These are phyloP conservation scores for Drosophila mulleri DNA, from an alignment of 2,888 invertebrate species.

Conservation along the genomic window DNA sequence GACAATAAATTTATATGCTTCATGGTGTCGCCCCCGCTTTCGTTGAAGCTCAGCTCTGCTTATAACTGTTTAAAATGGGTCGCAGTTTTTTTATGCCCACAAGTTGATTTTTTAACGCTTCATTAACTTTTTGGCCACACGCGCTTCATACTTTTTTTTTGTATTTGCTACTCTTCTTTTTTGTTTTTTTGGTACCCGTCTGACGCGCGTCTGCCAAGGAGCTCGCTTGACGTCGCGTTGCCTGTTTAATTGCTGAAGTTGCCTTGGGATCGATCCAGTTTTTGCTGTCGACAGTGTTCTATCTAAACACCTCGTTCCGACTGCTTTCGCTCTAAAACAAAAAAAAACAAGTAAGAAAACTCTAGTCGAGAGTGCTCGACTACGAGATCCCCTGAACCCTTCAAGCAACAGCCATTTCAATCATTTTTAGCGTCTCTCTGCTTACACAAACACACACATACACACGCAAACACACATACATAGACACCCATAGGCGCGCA, in stretches of 20 bases:
- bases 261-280: slow-evolving; percentile 13
- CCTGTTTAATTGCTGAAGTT: slow-evolving; percentile 63
- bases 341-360: slow-evolving; percentile 11
- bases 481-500: too few species aligned
- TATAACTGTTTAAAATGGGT: slow-evolving; percentile 57
- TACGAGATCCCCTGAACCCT: too few species aligned
- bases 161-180: slow-evolving; percentile 22
- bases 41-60: slow-evolving; percentile 14
- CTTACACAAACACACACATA: too few species aligned
- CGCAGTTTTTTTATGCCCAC: slow-evolving; percentile 42
- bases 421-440: too few species aligned
- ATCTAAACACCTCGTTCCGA: slow-evolving; percentile 70
- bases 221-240: slow-evolving; percentile 48
- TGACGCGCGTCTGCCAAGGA: slow-evolving; percentile 72
- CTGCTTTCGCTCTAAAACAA: slow-evolving; percentile 9
- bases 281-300: slow-evolving; percentile 37
- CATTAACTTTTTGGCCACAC: slow-evolving; percentile 82
- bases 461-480: too few species aligned
- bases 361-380: too few species aligned
- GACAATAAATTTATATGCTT: background rate
- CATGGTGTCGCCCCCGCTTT: background rate
- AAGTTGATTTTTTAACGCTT: slow-evolving; percentile 80
- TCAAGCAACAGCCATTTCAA: too few species aligned
- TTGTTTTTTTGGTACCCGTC: slow-evolving; percentile 48
- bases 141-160: slow-evolving; percentile 66